Conservation (phyloP, 2,797 vertebrate species). For the Eulemur mongoz region DNA sequence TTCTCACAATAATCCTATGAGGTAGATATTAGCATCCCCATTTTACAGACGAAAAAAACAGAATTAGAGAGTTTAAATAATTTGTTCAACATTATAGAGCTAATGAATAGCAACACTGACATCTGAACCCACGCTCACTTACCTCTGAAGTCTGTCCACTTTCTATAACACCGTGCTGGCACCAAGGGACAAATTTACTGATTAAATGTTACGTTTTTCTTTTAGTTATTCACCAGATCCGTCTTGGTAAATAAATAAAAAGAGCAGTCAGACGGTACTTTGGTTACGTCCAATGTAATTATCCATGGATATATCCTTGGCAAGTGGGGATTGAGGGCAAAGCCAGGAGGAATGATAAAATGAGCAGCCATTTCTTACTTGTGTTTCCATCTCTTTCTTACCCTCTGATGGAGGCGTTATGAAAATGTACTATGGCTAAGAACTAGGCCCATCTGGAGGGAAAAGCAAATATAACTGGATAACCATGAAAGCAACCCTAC, state of each 20-base stretch:
- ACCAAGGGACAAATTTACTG: not conserved
- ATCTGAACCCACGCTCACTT: conserved; percentile 34
- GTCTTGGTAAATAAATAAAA: conserved; percentile 44
- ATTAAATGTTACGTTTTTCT: conserved; percentile 22
- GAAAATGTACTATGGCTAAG: conserved; percentile 1
- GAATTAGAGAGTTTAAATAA: conserved; percentile 50
- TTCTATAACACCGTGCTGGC: not conserved
- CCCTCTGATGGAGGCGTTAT: not conserved
- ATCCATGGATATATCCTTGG: not conserved
- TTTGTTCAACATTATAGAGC: conserved; percentile 18
- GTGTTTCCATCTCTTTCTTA: conserved; percentile 34
- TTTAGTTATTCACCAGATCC: conserved; percentile 38
- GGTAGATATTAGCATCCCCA: conserved; percentile 57
- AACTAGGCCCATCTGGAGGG: not conserved
- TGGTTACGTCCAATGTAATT: not conserved
- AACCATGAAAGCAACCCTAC: not conserved
- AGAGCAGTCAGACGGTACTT: conserved; percentile 11
- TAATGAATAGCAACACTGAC: conserved; percentile 1
- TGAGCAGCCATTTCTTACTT: not conserved
- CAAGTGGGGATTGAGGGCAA: not conserved
- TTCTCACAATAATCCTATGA: conserved; percentile 51
- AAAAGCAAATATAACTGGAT: conserved; percentile 14
- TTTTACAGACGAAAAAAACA: conserved; percentile 47
- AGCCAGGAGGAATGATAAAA: not conserved
- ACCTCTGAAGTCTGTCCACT: conserved; percentile 9